Percentiles rank a stretch among this genome's conserved stretches.
Conservation (phyloP, 1,140 invertebrate genomes). For the Lordiphosa collinella region DNA sequence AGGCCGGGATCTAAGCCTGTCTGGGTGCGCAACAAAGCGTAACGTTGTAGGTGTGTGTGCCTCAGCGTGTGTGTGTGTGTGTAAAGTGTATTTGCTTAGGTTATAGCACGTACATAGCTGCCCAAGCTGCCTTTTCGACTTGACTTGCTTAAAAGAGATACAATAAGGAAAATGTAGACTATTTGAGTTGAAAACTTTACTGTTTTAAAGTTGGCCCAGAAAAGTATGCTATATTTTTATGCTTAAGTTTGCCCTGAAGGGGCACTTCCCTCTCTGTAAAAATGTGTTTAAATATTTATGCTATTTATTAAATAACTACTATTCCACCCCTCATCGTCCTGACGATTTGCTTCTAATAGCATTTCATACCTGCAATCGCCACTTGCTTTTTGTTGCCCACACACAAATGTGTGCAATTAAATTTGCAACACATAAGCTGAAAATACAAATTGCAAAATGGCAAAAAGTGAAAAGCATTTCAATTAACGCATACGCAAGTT, state of each 20-base stretch:
- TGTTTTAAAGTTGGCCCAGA: conserved; percentile 13
- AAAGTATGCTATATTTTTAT: too few relatives aligned
- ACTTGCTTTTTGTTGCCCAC: too few relatives aligned
- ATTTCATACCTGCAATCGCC: too few relatives aligned
- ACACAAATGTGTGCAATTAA: too few relatives aligned
- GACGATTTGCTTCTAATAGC: too few relatives aligned
- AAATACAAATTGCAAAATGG: conserved; percentile 15
- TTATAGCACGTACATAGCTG: conserved; percentile 36
- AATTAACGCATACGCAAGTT: conserved; percentile 32
- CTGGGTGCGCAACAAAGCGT: conserved; percentile 65
- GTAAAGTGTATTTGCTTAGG: conserved; percentile 68
- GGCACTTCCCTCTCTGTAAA: too few relatives aligned
- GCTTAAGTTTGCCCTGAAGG: too few relatives aligned
- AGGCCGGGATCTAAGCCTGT: conserved; percentile 52
- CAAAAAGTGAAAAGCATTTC: conserved; percentile 55
- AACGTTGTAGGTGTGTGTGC: conserved; percentile 27
- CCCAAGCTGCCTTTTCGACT: conserved; percentile 15
- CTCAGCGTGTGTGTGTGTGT: conserved; percentile 19
- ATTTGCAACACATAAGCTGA: too few relatives aligned
- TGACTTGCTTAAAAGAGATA: conserved; percentile 54
- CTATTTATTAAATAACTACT: too few relatives aligned
- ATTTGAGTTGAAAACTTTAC: conserved; percentile 42
- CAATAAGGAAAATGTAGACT: conserved; percentile 18
- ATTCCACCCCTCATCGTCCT: too few relatives aligned
- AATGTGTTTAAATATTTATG: too few relatives aligned